phyloP scores from a whole-genome alignment of 2,113 vertebrate genomes.

The Brienomyrus brachyistius region DNA sequence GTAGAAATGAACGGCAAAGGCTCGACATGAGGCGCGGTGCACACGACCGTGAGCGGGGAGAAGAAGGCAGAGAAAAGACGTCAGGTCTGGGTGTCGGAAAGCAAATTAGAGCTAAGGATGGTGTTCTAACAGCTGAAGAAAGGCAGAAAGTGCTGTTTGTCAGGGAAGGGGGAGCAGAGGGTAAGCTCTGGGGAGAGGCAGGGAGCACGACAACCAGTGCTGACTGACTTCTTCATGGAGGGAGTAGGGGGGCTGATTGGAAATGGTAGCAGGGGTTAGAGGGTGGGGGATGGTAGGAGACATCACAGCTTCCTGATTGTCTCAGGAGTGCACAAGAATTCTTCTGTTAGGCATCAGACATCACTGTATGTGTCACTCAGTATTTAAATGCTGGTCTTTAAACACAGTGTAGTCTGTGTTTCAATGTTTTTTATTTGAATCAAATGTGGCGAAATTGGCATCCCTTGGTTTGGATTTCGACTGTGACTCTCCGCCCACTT shows the following conservation, averaged over 20 bases:
- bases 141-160: background rate
- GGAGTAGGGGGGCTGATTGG: constrained; percentile 39
- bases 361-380: background rate
- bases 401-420: background rate
- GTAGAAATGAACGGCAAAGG: background rate
- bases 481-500: background rate
- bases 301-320: background rate
- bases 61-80: background rate
- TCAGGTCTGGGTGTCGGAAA: background rate
- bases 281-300: constrained; percentile 20
- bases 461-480: background rate
- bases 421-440: background rate
- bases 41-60: background rate
- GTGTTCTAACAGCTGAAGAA: background rate
- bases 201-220: constrained; percentile 30
- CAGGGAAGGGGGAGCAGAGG: background rate
- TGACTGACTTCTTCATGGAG: constrained; percentile 47
- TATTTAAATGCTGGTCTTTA: background rate
- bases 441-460: background rate
- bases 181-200: constrained; percentile 24
- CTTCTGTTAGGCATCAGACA: background rate
- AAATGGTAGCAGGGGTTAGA: constrained; percentile 34
- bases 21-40: background rate
- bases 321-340: background rate
- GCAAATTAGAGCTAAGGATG: background rate